phyloP scores from a whole-genome alignment of 2,797 vertebrate species.

The Sebastes iracundus region DNA sequence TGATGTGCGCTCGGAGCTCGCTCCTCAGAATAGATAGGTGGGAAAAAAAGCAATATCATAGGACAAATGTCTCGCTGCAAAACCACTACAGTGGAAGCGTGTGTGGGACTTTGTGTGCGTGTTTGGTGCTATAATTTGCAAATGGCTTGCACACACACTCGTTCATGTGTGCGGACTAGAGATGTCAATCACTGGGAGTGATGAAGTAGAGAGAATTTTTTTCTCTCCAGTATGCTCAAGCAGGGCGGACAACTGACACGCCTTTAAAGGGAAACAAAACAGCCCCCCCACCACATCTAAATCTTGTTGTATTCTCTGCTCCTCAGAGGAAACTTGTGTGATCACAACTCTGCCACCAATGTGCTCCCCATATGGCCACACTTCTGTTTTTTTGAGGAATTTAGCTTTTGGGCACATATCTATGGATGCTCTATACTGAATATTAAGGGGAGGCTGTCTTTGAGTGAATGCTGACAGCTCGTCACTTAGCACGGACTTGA shows the following conservation, averaged over 20 bases:
- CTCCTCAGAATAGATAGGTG: slow-evolving; percentile 74
- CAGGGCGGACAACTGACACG: slow-evolving; percentile 68
- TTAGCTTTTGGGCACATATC: slow-evolving; percentile 55
- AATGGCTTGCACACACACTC: slow-evolving; percentile 57
- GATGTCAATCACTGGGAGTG: slow-evolving; percentile 72
- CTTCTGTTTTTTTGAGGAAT: slow-evolving; percentile 54
- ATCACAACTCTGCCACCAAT: slow-evolving; percentile 74
- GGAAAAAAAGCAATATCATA: slow-evolving; percentile 52
- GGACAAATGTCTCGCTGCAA: slow-evolving; percentile 67
- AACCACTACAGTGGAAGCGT: slow-evolving; percentile 66
- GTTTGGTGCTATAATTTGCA: slow-evolving; percentile 41
- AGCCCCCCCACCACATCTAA: slow-evolving; percentile 75
- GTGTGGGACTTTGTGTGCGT: slow-evolving; percentile 27
- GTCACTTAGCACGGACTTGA: slow-evolving; percentile 55
- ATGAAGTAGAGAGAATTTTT: slow-evolving; percentile 65
- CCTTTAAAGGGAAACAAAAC: slow-evolving; percentile 79
- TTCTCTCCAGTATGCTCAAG: slow-evolving; percentile 57
- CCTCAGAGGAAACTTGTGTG: slow-evolving; percentile 57
- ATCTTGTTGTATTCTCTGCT: slow-evolving; percentile 65
- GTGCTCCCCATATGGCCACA: slow-evolving; percentile 79
- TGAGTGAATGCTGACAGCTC: slow-evolving; percentile 51
- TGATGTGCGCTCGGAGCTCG: slow-evolving; percentile 66
- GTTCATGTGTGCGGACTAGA: slow-evolving; percentile 68
- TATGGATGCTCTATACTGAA: slow-evolving; percentile 46
- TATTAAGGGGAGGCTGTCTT: slow-evolving; percentile 32